phyloP scores from a whole-genome alignment of 1,140 invertebrate species.

The Anagrus nilaparvatae region DNA sequence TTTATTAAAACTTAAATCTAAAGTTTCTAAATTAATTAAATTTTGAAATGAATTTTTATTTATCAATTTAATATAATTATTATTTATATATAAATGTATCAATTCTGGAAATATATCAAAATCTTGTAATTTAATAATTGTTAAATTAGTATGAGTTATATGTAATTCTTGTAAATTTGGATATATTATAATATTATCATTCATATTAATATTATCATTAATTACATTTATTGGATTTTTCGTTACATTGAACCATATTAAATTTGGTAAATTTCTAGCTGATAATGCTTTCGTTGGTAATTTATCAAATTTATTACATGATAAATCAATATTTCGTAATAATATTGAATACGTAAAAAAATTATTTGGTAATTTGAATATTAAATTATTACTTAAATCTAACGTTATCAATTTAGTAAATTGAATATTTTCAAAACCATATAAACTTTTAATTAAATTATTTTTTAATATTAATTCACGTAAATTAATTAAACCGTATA shows the following conservation, averaged over 20 bases:
- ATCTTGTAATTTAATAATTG: conserved; percentile 74
- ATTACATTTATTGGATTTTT: conserved; percentile 74
- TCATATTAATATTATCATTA: too few relatives aligned
- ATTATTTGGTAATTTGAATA: conserved; percentile 65
- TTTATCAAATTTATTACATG: conserved; percentile 68
- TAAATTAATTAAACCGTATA: conserved; percentile 63
- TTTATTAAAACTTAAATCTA: conserved; percentile 76
- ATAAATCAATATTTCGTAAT: conserved; percentile 65
- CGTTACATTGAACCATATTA: conserved; percentile 70
- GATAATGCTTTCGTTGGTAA: conserved; percentile 71
- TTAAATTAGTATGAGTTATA: conserved; percentile 72
- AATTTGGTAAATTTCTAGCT: conserved; percentile 56
- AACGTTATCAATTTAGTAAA: conserved; percentile 59
- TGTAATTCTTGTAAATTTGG: conserved; percentile 69
- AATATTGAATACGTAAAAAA: conserved; percentile 63
- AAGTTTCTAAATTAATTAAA: conserved; percentile 58
- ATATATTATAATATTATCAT: too few relatives aligned
- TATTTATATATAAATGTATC: conserved; percentile 59
- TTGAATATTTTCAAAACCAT: conserved; percentile 62
- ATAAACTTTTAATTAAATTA: conserved; percentile 63
- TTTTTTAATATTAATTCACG: conserved; percentile 61
- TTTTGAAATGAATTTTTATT: conserved; percentile 76
- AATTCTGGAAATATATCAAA: conserved; percentile 74
- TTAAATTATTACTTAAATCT: conserved; percentile 63
- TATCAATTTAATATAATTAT: conserved; percentile 67